phyloP scores from a whole-genome alignment of 1,140 invertebrate species.

The Melitaea cinxia region DNA sequence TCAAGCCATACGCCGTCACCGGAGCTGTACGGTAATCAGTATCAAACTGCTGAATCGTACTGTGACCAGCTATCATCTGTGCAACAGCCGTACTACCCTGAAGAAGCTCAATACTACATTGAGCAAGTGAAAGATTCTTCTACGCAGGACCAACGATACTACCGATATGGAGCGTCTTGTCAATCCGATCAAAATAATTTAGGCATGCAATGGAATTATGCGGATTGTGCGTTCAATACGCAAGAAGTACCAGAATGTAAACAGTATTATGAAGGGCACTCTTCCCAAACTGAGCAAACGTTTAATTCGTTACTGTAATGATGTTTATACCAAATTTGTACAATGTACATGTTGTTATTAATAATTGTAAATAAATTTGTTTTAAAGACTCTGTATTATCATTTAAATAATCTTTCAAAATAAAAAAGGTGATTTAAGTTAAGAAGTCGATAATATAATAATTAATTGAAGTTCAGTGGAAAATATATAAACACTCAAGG shows the following conservation, averaged over 20 bases:
- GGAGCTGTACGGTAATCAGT: conserved; percentile 67
- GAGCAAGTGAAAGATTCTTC: conserved; percentile 58
- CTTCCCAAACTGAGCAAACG: conserved; percentile 55
- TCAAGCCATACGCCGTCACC: conserved; percentile 82
- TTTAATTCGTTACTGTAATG: conserved; percentile 71
- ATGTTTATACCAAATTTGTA: conserved; percentile 37
- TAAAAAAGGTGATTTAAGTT: conserved; percentile 32
- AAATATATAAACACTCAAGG: conserved; percentile 14
- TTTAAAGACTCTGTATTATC: conserved; percentile 33
- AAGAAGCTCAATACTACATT: conserved; percentile 66
- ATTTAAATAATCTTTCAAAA: too few species aligned
- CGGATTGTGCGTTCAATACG: conserved; percentile 58
- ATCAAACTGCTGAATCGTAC: conserved; percentile 65
- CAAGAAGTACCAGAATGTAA: conserved; percentile 56
- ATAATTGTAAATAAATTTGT: conserved; percentile 58
- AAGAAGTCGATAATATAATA: conserved; percentile 4
- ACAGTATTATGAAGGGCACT: conserved; percentile 64
- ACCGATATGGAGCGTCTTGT: conserved; percentile 64
- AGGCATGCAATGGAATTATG: conserved; percentile 68
- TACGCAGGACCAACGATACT: conserved; percentile 63
- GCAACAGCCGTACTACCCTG: conserved; percentile 64
- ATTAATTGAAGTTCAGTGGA: conserved; percentile 34
- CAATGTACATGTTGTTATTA: conserved; percentile 30
- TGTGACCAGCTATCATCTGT: conserved; percentile 64
- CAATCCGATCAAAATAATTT: conserved; percentile 52